Evolutionary conservation across 1,140 invertebrate species (phyloP), one percentile per base, ranked within the genome.

Genomic region (Triops cancriformis): DNA sequence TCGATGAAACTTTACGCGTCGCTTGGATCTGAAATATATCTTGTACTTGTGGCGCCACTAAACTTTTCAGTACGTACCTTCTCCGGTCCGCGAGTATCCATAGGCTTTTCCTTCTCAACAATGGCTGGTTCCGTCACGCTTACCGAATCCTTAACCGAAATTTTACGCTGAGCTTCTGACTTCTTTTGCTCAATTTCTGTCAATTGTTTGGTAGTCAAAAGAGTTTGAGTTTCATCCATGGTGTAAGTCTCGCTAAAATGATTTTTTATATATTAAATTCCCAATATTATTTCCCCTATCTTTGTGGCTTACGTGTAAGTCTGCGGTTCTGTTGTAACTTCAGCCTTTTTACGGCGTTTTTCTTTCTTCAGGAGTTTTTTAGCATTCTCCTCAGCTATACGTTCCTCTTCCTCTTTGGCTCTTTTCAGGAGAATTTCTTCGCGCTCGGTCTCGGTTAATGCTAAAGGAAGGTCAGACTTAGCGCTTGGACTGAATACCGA

Each of bases 41-140:
- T 23, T 6, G 18, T 6, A n/a, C 23, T 23, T 10, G 23, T n/a
- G n/a, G 18, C 2, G 14, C 23, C 18, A n/a, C 51, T 64, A n/a
- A 64, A 1, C 18, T 6, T 64, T 12, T 82, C 79, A 76, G 84
- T 81, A 14, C 83, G 78, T 1, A 81, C 77, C n/a, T 86, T 84
- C 18, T 85, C 83, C 10, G 80, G 75, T 1, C 86, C 85, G 51
- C 82, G 79, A 10, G 82, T 79, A 78, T 85, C 83, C 73, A 83
- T 83, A 74, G 83, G 79, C 75, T 87, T 86, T 51, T 89, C 79
- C 78, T 89, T 89, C 81, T 89, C 91, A 77, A 88, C 83, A 11
- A 88, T 87, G 76, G 74, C 26, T 4, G 74, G 37, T 42, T 76
- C 14, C 18, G 18, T 76, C 11, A 76, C 74, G 14, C 26, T 26